Evolutionary conservation across 2,797 vertebrate genomes (phyloP).

Genomic region (Trematomus bernacchii): DNA sequence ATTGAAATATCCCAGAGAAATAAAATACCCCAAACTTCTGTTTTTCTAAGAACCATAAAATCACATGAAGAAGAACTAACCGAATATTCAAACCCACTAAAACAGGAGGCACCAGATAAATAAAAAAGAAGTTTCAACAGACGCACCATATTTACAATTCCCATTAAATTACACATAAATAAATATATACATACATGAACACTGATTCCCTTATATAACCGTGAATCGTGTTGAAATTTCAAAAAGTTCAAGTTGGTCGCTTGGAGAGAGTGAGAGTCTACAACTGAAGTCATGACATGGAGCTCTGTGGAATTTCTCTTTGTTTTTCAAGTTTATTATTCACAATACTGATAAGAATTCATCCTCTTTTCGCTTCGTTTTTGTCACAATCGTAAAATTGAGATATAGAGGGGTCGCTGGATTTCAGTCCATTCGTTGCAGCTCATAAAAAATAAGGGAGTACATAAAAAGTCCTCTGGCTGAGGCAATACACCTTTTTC

Average conservation of each 20-base stretch:
- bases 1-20: constrained; percentile 94
- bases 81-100: constrained; percentile 98
- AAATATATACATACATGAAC: constrained; percentile 99
- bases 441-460: constrained; percentile 86
- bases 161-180: constrained; percentile 99
- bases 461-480: constrained; percentile 81
- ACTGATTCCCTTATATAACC: constrained; percentile 99
- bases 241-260: constrained; percentile 95
- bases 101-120: constrained; percentile 99
- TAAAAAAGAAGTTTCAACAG: constrained; percentile 97
- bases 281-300: constrained; percentile 96
- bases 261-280: constrained; percentile 89
- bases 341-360: constrained; percentile 99
- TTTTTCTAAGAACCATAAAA: constrained; percentile 98
- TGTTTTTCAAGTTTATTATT: constrained; percentile 98
- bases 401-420: constrained; percentile 89
- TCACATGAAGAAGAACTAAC: constrained; percentile 99
- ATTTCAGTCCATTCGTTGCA: constrained; percentile 92
- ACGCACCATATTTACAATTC: constrained; percentile 99
- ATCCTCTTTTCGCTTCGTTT: constrained; percentile 90
- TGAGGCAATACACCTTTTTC: constrained; percentile 75
- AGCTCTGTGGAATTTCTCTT: constrained; percentile 89
- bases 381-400: constrained; percentile 92
- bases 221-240: constrained; percentile 95
- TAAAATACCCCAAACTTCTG: constrained; percentile 89